Conservation (phyloP, 2,888 invertebrate genomes). For the Carpatolechia fugitivella region DNA sequence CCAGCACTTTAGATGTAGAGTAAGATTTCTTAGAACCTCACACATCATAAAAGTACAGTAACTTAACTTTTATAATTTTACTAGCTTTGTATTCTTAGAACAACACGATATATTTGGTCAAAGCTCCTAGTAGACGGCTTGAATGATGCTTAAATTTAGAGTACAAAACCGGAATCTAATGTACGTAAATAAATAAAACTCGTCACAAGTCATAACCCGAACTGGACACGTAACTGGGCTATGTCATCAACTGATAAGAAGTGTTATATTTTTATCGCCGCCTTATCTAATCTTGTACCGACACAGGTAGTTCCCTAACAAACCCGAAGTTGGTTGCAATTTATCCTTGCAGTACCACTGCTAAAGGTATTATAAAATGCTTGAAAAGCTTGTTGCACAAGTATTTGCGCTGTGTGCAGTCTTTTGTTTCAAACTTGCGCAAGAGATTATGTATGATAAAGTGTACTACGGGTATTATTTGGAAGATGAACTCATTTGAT, state of each 20-base stretch:
- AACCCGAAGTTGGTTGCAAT: conserved; percentile 34
- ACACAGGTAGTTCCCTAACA: conserved; percentile 50
- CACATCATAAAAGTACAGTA: conserved; percentile 10
- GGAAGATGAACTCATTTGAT: neutral
- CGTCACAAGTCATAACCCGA: conserved; percentile 13
- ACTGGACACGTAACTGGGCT: conserved; percentile 44
- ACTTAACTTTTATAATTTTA: neutral
- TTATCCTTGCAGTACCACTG: conserved; percentile 14
- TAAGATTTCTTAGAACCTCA: conserved; percentile 15
- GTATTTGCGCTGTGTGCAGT: neutral
- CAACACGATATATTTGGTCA: neutral
- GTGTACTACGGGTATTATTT: neutral
- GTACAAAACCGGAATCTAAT: neutral
- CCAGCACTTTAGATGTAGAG: conserved; percentile 9
- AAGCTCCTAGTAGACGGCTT: neutral
- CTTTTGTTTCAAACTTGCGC: conserved; percentile 6
- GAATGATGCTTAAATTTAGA: neutral
- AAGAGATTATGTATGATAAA: neutral
- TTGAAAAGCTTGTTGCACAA: neutral
- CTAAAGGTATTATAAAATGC: conserved; percentile 11
- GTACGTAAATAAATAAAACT: neutral
- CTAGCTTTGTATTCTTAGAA: neutral
- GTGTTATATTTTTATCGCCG: conserved; percentile 20
- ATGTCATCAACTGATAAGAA: conserved; percentile 49
- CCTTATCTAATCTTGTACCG: conserved; percentile 50